A percentile compares a stretch with the other conserved stretches of the same genome.
Evolutionary conservation across 2,888 invertebrate genomes (phyloP).

Genomic region (Platerodrilus igneus): DNA sequence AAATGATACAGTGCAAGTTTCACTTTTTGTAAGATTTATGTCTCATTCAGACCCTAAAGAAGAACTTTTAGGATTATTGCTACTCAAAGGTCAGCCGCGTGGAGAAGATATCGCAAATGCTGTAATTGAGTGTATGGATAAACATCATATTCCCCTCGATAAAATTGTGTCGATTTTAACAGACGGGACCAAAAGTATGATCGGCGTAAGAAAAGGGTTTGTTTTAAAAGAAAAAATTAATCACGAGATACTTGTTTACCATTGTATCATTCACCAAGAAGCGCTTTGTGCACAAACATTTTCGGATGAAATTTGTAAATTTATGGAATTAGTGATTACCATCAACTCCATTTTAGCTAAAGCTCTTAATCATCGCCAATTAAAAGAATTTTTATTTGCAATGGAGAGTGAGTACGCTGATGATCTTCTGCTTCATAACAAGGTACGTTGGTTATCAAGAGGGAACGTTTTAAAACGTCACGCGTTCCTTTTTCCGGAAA

Average conservation of each 20-base stretch:
- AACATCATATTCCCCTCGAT: too few relatives aligned
- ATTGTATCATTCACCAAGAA: conserved; percentile 34
- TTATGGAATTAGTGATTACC: conserved; percentile 26
- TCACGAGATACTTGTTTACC: conserved; percentile 30
- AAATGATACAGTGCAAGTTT: too few relatives aligned
- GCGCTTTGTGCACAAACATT: conserved; percentile 34
- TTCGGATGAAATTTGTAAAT: conserved; percentile 28
- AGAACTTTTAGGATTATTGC: too few relatives aligned
- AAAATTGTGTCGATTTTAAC: conserved; percentile 29
- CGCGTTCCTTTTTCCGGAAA: too few relatives aligned
- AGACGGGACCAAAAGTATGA: conserved; percentile 27
- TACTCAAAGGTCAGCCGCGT: too few relatives aligned
- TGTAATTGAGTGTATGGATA: too few relatives aligned
- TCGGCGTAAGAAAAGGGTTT: conserved; percentile 30
- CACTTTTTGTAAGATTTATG: too few relatives aligned
- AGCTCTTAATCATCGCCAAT: conserved; percentile 33
- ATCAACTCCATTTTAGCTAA: conserved; percentile 29
- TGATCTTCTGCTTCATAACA: conserved; percentile 10
- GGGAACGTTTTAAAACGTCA: conserved; percentile 28
- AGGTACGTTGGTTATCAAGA: conserved; percentile 24
- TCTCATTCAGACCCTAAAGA: too few relatives aligned
- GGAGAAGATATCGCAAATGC: too few relatives aligned
- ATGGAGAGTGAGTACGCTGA: conserved; percentile 18
- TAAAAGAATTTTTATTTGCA: conserved; percentile 27
- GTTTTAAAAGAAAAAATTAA: conserved; percentile 29